phyloP scores from a whole-genome alignment of 2,888 invertebrate genomes.

The Drosophila setosimentum region DNA sequence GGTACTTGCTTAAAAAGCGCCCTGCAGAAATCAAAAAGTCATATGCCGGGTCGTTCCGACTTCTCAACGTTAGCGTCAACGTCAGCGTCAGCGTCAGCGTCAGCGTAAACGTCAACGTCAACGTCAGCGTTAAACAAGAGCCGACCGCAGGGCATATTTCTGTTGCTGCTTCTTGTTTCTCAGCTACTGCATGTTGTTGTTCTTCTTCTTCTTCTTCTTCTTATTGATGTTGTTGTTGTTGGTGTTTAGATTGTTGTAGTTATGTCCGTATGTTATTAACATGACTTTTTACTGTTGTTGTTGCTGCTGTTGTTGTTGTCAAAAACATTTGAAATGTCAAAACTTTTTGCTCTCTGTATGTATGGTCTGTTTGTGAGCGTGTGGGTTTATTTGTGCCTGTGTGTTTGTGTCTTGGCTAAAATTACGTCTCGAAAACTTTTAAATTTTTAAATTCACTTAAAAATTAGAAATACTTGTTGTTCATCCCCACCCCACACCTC shows the following conservation, averaged over 20 bases:
- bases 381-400: constrained; percentile 14
- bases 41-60: constrained; percentile 53
- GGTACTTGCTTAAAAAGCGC: constrained; percentile 54
- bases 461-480: constrained; percentile 59
- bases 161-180: constrained; percentile 34
- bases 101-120: constrained; percentile 62
- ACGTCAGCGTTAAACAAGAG: constrained; percentile 45
- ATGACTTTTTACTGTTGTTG: constrained; percentile 29
- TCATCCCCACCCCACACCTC: neutral
- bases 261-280: constrained; percentile 67
- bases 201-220: neutral
- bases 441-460: constrained; percentile 78
- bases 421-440: constrained; percentile 52
- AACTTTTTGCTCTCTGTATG: constrained; percentile 58
- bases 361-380: neutral
- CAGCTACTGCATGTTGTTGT: constrained; percentile 8
- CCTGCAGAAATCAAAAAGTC: constrained; percentile 75
- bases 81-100: constrained; percentile 39
- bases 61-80: constrained; percentile 57
- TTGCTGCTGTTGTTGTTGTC: constrained; percentile 56
- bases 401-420: constrained; percentile 15
- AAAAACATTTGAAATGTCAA: constrained; percentile 80
- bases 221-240: constrained; percentile 6
- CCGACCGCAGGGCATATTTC: constrained; percentile 69
- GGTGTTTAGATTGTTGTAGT: constrained; percentile 36